Evolutionary conservation across 2,888 invertebrate species (phyloP).

Genomic region (Parthenolecanium corni): DNA sequence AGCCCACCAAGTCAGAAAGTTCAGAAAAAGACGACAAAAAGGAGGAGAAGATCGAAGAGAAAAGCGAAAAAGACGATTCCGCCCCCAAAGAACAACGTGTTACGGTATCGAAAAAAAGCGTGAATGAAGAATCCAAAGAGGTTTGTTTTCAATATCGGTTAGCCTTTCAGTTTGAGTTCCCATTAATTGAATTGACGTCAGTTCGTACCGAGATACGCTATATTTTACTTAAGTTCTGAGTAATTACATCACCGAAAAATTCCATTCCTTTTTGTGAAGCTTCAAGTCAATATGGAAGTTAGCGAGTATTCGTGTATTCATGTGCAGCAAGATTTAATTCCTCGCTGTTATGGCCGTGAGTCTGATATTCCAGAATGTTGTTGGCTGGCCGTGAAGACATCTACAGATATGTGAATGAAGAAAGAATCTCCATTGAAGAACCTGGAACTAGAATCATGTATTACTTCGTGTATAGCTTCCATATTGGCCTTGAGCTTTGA

Average conservation of each 20-base stretch:
- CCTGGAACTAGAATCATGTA: not conserved
- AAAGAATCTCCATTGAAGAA: not conserved
- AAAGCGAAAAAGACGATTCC: slow-evolving; percentile 2
- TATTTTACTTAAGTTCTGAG: too few species aligned
- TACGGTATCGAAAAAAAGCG: slow-evolving; percentile 17
- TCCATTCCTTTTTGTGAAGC: not conserved
- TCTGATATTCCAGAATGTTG: not conserved
- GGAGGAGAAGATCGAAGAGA: not conserved
- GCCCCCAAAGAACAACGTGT: slow-evolving; percentile 25
- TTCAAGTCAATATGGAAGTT: slow-evolving; percentile 20
- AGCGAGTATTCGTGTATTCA: not conserved
- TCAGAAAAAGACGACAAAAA: not conserved
- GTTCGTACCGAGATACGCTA: too few species aligned
- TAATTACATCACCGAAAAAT: not conserved
- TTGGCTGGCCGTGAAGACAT: not conserved
- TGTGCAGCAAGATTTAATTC: not conserved
- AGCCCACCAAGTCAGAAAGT: not conserved
- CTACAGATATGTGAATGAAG: not conserved
- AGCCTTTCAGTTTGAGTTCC: slow-evolving; percentile 2
- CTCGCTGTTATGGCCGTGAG: not conserved
- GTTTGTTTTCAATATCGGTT: slow-evolving; percentile 22
- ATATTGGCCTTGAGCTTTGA: not conserved
- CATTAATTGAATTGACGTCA: too few species aligned
- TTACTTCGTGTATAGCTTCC: not conserved
- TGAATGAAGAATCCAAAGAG: slow-evolving; percentile 26